These are phyloP conservation scores for Pangasius mekongensis DNA, from an alignment of 2,797 vertebrate genomes.

Conservation along the genomic window DNA sequence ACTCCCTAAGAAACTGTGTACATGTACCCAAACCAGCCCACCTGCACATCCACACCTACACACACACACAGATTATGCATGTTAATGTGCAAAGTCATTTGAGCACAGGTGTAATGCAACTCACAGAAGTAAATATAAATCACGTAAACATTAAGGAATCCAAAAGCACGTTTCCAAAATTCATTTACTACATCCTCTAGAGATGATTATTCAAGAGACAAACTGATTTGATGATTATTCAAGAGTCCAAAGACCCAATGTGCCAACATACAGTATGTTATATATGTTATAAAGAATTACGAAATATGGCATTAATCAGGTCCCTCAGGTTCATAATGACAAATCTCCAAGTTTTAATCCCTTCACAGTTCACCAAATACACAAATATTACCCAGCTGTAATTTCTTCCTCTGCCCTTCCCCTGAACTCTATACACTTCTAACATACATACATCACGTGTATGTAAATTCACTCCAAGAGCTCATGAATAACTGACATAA, in stretches of 20 bases:
- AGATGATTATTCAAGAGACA: not conserved
- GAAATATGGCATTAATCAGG: not conserved
- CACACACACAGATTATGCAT: not conserved
- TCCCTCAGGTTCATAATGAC: not conserved
- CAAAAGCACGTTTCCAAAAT: not conserved
- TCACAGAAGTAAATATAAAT: slow-evolving; percentile 14
- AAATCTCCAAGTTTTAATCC: not conserved
- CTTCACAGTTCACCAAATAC: slow-evolving; percentile 12
- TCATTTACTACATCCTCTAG: not conserved
- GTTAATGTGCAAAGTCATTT: slow-evolving; percentile 32
- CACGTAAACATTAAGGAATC: not conserved
- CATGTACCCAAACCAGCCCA: not conserved
- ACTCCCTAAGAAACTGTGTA: not conserved
- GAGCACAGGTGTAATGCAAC: slow-evolving; percentile 19
- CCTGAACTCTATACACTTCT: slow-evolving; percentile 2
- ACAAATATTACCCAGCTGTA: not conserved
- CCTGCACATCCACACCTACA: not conserved
- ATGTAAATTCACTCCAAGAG: no score
- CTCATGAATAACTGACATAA: slow-evolving; percentile 21
- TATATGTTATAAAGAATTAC: not conserved
- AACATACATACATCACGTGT: not conserved
- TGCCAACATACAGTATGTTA: not conserved
- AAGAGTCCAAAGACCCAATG: not conserved
- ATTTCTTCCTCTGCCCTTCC: not conserved
- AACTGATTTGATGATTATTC: not conserved